Percentiles rank a stretch among this genome's conserved stretches.
Evolutionary conservation across 2,113 vertebrate species (phyloP).

Genomic region (Pantherophis guttatus): DNA sequence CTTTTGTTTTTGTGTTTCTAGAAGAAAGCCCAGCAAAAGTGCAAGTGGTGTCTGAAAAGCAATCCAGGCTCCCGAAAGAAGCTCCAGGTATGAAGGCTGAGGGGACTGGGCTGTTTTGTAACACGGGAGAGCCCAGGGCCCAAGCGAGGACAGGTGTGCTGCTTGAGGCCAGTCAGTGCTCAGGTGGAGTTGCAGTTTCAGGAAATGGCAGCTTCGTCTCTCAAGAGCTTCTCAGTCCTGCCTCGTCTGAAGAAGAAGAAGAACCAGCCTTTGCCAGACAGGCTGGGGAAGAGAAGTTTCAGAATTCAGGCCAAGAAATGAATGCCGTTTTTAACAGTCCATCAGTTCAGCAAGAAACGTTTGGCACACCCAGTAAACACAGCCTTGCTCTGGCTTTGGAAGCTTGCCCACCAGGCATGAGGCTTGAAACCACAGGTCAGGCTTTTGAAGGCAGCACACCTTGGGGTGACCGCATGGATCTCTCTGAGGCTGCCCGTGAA

Average conservation of each 20-base stretch:
- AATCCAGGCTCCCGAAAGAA: conserved; percentile 58
- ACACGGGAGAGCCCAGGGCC: conserved; percentile 52
- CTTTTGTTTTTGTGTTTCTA: conserved; percentile 45
- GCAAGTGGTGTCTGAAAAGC: conserved; percentile 61
- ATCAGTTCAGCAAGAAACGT: conserved; percentile 42
- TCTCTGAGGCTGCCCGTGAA: conserved; percentile 21
- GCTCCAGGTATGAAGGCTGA: conserved; percentile 69
- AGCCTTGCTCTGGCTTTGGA: neutral
- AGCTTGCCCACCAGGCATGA: conserved; percentile 26
- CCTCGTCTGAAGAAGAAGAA: conserved; percentile 38
- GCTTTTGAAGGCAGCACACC: conserved; percentile 18
- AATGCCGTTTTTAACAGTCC: conserved; percentile 44
- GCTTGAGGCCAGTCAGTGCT: conserved; percentile 29
- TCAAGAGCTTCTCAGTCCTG: conserved; percentile 53
- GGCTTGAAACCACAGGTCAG: conserved; percentile 3
- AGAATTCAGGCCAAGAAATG: conserved; percentile 44
- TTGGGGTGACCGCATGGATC: conserved; percentile 36
- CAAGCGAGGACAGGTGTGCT: conserved; percentile 56
- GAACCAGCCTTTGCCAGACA: conserved; percentile 42
- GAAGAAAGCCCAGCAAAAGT: conserved; percentile 63
- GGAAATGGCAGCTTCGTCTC: conserved; percentile 50
- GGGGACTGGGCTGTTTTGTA: conserved; percentile 59
- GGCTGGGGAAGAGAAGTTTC: conserved; percentile 39
- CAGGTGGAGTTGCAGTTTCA: conserved; percentile 55
- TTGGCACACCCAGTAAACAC: neutral